These are phyloP conservation scores for Ethmia dodecea DNA, from an alignment of 2,888 invertebrate species.

Conservation along the genomic window DNA sequence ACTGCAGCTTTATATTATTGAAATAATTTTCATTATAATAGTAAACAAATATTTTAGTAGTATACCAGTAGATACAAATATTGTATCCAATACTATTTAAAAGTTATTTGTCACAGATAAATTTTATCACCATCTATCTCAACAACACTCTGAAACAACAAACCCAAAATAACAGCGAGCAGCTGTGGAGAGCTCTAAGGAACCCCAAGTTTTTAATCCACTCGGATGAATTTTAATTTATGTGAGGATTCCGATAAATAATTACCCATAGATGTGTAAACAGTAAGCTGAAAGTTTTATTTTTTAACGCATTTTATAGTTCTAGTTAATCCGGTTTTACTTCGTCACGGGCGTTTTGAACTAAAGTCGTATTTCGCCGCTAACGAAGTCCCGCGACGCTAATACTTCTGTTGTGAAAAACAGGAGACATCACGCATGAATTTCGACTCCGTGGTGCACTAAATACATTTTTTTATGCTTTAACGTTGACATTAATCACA, in stretches of 20 bases:
- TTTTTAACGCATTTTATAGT: constrained; percentile 52
- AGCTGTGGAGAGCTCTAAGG: no score
- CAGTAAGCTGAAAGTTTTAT: constrained; percentile 62
- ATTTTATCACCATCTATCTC: no score
- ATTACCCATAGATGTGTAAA: constrained; percentile 63
- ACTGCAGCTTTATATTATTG: no score
- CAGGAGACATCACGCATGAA: neutral
- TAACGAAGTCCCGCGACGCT: neutral
- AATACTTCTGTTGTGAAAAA: neutral
- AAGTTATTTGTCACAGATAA: no score
- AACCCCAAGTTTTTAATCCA: constrained; percentile 26
- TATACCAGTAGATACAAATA: no score
- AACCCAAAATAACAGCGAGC: no score
- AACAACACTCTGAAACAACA: no score
- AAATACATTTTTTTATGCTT: constrained; percentile 71
- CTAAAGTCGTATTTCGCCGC: neutral
- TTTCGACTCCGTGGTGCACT: constrained; percentile 41
- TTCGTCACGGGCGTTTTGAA: constrained; percentile 32
- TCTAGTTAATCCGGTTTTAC: constrained; percentile 47
- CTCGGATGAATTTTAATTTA: constrained; percentile 52
- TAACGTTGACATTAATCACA: constrained; percentile 71
- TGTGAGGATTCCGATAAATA: constrained; percentile 64
- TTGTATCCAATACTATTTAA: no score
- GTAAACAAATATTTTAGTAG: no score
- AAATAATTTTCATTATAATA: no score